A percentile compares a stretch with the other conserved stretches of the same genome.
Evolutionary conservation across 2,888 invertebrate species (phyloP).

Genomic region (Lasioglossum oenotherae): DNA sequence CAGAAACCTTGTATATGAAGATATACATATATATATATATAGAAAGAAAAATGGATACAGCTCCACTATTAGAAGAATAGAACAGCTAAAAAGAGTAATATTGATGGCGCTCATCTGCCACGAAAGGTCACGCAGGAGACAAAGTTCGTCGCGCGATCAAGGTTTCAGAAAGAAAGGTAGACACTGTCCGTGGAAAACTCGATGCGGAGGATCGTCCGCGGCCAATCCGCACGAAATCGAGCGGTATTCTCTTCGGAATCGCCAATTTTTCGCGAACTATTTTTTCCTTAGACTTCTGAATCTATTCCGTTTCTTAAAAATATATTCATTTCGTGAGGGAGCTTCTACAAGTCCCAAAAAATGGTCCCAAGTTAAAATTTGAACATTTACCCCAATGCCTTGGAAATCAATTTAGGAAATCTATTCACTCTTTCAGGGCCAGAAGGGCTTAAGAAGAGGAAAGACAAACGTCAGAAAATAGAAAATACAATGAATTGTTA

Average conservation of each 20-base stretch:
- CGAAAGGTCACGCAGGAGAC: slow-evolving; percentile 80
- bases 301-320: not conserved
- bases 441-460: not conserved
- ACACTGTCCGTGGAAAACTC: slow-evolving; percentile 54
- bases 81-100: slow-evolving; percentile 64
- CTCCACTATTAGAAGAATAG: slow-evolving; percentile 48
- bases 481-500: too few species aligned
- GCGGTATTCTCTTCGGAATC: not conserved
- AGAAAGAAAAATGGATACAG: slow-evolving; percentile 10
- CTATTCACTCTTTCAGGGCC: too few species aligned
- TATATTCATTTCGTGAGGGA: not conserved
- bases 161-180: slow-evolving; percentile 58
- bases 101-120: slow-evolving; percentile 77
- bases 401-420: not conserved
- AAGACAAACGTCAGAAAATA: not conserved
- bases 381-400: not conserved
- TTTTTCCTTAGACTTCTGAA: not conserved
- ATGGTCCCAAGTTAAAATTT: not conserved
- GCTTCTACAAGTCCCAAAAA: not conserved
- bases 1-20: slow-evolving; percentile 8
- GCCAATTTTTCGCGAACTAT: not conserved
- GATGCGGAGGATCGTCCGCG: slow-evolving; percentile 42
- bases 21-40: not conserved
- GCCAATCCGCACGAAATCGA: not conserved
- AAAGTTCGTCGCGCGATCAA: slow-evolving; percentile 24